These are phyloP conservation scores for Apolygus lucorum DNA, from an alignment of 1,140 invertebrate genomes.

Conservation along the genomic window DNA sequence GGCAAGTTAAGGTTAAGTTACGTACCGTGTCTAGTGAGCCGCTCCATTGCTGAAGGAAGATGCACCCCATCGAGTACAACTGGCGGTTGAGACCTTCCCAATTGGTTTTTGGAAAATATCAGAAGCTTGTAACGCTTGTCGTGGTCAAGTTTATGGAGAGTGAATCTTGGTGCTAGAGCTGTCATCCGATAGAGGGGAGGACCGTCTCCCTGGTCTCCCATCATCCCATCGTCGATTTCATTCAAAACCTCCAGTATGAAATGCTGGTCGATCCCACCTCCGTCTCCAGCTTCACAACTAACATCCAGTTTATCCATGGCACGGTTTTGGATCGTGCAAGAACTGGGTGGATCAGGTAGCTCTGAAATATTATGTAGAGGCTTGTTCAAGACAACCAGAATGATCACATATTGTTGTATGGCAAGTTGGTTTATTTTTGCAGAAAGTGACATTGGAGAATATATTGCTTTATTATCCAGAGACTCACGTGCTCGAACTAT, in stretches of 20 bases:
- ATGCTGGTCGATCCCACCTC: constrained; percentile 70
- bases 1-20: background rate
- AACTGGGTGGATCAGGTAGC: constrained; percentile 55
- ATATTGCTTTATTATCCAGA: too few relatives aligned
- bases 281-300: constrained; percentile 63
- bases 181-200: constrained; percentile 49
- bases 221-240: constrained; percentile 11
- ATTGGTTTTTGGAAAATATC: constrained; percentile 60
- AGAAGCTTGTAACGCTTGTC: constrained; percentile 55
- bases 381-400: constrained; percentile 33
- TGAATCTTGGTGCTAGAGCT: constrained; percentile 52
- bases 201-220: constrained; percentile 27
- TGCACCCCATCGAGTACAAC: constrained; percentile 49
- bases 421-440: too few relatives aligned
- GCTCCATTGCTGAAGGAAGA: constrained; percentile 42
- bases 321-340: constrained; percentile 58
- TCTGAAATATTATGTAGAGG: too few relatives aligned
- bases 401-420: too few relatives aligned
- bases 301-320: constrained; percentile 53
- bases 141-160: constrained; percentile 54
- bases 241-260: constrained; percentile 58
- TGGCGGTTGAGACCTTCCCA: constrained; percentile 55
- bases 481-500: constrained; percentile 69
- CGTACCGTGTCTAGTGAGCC: constrained; percentile 34
- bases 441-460: too few relatives aligned